Conservation (phyloP, 2,888 invertebrate genomes). For the Polymixis flavicincta region DNA sequence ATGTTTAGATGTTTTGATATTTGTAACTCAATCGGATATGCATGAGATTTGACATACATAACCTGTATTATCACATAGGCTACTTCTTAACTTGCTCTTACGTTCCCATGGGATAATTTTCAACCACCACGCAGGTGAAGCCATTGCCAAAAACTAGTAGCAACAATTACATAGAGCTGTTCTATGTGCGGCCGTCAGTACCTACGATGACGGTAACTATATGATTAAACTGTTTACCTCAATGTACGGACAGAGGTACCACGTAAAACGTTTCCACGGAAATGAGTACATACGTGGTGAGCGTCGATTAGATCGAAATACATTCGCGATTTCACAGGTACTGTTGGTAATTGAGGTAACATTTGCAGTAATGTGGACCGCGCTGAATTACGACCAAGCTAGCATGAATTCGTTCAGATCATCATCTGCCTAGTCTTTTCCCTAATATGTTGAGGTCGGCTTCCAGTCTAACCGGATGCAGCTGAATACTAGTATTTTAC, state of each 20-base stretch:
- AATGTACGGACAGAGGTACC: neutral
- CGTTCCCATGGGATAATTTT: no score
- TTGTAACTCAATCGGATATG: no score
- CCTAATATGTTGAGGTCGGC: no score
- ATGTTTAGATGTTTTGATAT: no score
- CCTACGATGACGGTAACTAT: neutral
- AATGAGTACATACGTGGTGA: constrained; percentile 24
- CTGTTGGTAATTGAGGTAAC: neutral
- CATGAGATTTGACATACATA: no score
- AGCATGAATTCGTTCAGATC: no score
- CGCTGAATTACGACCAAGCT: constrained; percentile 19
- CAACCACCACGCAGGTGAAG: no score
- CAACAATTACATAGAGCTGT: neutral
- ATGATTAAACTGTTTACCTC: neutral
- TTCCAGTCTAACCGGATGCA: no score
- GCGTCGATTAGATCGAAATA: constrained; percentile 40
- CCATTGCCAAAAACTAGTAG: neutral
- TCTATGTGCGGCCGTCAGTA: neutral
- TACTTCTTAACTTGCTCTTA: no score
- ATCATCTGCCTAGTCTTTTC: no score
- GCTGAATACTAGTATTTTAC: no score
- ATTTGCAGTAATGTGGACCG: neutral
- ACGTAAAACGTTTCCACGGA: constrained; percentile 2
- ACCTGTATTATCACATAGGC: no score
- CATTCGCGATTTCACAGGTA: constrained; percentile 37